Conservation (phyloP, 2,888 invertebrate genomes). For the Athripsodes cinereus region DNA sequence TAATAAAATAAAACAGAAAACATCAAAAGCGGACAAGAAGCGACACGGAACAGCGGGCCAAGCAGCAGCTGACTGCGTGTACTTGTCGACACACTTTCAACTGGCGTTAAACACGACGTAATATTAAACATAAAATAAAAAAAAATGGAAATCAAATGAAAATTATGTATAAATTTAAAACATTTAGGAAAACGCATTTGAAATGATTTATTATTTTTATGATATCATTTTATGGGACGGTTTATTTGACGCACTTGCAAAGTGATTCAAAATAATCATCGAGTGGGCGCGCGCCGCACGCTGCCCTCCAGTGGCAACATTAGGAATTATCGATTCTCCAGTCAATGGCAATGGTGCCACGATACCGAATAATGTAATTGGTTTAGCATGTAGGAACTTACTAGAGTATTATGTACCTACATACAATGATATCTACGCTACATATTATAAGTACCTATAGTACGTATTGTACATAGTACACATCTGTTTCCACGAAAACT, state of each 20-base stretch:
- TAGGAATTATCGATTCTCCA: conserved; percentile 52
- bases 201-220: not conserved
- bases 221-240: not conserved
- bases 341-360: conserved; percentile 35
- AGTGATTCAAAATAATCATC: conserved; percentile 40
- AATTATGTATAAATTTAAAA: not conserved
- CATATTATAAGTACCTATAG: not conserved
- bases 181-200: not conserved
- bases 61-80: conserved; percentile 61
- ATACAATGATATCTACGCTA: not conserved
- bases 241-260: conserved; percentile 26
- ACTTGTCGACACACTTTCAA: conserved; percentile 27
- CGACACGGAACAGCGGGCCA: conserved; percentile 62
- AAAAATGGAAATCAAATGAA: not conserved
- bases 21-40: conserved; percentile 55
- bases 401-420: not conserved
- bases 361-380: conserved; percentile 40
- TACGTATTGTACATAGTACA: not conserved
- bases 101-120: conserved; percentile 36
- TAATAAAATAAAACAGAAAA: conserved; percentile 53
- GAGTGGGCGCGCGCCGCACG: conserved; percentile 48
- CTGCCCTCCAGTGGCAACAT: conserved; percentile 51
- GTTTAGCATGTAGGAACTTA: conserved; percentile 40
- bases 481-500: not conserved
- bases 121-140: not conserved